These are phyloP conservation scores for Thymelicus sylvestris DNA, from an alignment of 2,888 invertebrate genomes.

Conservation along the genomic window DNA sequence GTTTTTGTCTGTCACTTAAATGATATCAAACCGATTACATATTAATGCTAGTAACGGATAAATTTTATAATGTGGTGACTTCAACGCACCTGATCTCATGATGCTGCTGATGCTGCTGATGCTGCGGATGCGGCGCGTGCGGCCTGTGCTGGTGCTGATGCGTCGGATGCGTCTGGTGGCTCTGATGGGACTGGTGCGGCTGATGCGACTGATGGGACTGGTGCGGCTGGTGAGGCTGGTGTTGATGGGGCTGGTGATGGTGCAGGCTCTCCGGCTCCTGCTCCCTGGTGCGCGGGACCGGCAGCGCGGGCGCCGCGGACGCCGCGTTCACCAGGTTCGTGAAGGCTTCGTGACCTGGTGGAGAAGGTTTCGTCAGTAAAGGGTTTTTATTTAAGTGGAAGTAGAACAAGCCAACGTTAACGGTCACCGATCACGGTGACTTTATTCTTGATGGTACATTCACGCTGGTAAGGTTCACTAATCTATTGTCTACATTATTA, in stretches of 20 bases:
- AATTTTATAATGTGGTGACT: too few relatives aligned
- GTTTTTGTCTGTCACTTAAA: too few relatives aligned
- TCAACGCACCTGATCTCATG: constrained; percentile 40
- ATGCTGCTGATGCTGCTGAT: constrained; percentile 41
- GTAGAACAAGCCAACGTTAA: too few relatives aligned
- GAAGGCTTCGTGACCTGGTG: constrained; percentile 92
- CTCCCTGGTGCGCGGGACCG: constrained; percentile 87
- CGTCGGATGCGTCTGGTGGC: constrained; percentile 52
- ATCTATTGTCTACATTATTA: too few relatives aligned
- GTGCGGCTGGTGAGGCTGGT: constrained; percentile 67
- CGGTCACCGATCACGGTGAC: too few relatives aligned
- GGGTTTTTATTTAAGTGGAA: too few relatives aligned
- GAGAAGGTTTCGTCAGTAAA: background rate
- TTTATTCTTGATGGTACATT: too few relatives aligned
- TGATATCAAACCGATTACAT: too few relatives aligned
- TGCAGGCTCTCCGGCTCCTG: constrained; percentile 55
- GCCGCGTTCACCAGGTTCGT: constrained; percentile 95
- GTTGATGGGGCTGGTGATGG: constrained; percentile 67
- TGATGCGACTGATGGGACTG: constrained; percentile 56
- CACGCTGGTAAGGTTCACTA: too few relatives aligned
- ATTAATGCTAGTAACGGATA: too few relatives aligned
- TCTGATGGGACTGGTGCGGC: constrained; percentile 56
- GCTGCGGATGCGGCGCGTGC: constrained; percentile 52
- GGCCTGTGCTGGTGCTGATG: constrained; percentile 48
- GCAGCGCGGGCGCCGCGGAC: constrained; percentile 94